Evolutionary conservation across 35 echinoderm and acorn worm genomes (phyloP).

Genomic region (Apostichopus japonicus): DNA sequence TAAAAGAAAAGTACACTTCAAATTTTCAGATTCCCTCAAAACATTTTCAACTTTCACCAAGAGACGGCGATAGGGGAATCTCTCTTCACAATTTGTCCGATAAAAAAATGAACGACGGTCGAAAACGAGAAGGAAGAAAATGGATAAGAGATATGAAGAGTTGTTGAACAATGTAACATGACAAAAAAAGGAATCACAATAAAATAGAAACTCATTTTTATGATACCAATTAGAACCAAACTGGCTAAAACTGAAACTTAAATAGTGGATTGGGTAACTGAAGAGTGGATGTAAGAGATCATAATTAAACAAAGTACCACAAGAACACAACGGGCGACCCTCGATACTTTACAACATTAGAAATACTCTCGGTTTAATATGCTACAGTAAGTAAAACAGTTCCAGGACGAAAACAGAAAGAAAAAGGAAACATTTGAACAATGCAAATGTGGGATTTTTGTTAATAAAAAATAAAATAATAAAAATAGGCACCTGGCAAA

Average conservation of each 20-base stretch:
- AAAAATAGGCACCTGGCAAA: too few relatives aligned
- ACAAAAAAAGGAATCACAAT: not conserved
- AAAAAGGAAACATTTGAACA: too few relatives aligned
- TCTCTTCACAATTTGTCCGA: not conserved
- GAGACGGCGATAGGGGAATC: not conserved
- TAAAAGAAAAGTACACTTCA: too few relatives aligned
- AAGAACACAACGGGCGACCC: not conserved
- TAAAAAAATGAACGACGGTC: too few relatives aligned
- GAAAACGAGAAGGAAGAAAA: too few relatives aligned
- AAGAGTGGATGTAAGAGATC: not conserved
- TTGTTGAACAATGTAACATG: too few relatives aligned
- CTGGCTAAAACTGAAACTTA: constrained; percentile 32
- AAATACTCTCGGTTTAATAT: not conserved
- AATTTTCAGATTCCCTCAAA: not conserved
- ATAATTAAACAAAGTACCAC: not conserved
- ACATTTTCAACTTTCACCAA: too few relatives aligned
- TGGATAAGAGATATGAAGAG: too few relatives aligned
- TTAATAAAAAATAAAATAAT: too few relatives aligned
- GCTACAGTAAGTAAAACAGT: too few relatives aligned
- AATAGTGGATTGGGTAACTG: not conserved
- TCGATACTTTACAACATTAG: not conserved
- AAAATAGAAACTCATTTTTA: constrained; percentile 37
- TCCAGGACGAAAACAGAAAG: too few relatives aligned
- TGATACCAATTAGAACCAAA: constrained; percentile 28
- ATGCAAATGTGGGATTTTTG: too few relatives aligned